Percentiles rank a stretch among this genome's conserved stretches.
These are phyloP conservation scores for Toxotes lorentzi DNA, from an alignment of 2,797 vertebrate genomes.

Conservation along the genomic window DNA sequence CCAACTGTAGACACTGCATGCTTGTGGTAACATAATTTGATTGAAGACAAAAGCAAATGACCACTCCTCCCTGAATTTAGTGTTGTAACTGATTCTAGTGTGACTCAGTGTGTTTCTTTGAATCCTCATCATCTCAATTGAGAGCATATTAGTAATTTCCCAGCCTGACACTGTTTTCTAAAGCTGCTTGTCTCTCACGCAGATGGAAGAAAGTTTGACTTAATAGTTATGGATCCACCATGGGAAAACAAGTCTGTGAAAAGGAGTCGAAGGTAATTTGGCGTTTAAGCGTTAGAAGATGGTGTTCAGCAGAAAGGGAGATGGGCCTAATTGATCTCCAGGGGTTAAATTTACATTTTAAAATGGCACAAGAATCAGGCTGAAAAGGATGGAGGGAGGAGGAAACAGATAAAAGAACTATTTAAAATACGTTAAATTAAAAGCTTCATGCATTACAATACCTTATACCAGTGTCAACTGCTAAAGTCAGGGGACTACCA, in stretches of 20 bases:
- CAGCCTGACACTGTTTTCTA: background rate
- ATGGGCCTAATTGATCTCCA: background rate
- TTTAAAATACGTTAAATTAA: background rate
- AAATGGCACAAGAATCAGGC: fast-evolving
- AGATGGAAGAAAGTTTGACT: conserved; percentile 89
- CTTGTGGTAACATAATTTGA: background rate
- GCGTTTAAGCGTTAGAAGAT: background rate
- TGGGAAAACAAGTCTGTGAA: conserved; percentile 99
- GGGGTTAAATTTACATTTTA: background rate
- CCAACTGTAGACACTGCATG: background rate
- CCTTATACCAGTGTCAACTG: too few relatives aligned
- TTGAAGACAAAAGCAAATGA: background rate
- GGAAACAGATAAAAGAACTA: background rate
- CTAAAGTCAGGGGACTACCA: too few relatives aligned
- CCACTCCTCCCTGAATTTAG: background rate
- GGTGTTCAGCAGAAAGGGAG: background rate
- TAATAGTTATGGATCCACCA: conserved; percentile 95
- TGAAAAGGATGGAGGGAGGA: fast-evolving
- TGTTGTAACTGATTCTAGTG: background rate
- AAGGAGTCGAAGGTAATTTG: conserved; percentile 91
- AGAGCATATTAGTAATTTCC: background rate
- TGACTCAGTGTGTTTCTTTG: conserved; percentile 13
- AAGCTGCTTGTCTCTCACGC: conserved; percentile 57
- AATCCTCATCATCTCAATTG: background rate
- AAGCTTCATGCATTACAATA: too few relatives aligned